Evolutionary conservation across 2,888 invertebrate species (phyloP).

Genomic region (Tolmerus cingulatus): DNA sequence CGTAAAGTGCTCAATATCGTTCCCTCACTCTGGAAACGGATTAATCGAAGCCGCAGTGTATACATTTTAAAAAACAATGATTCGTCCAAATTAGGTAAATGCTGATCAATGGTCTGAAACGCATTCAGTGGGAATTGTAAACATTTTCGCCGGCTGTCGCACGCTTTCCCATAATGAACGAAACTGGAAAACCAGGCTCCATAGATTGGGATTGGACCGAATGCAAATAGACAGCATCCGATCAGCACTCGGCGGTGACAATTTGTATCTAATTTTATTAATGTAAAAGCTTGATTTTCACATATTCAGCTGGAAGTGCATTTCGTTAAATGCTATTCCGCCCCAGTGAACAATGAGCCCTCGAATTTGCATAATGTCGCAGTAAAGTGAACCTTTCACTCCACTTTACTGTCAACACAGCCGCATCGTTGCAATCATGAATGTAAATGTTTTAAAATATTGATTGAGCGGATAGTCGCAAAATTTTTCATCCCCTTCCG

Average conservation of each 20-base stretch:
- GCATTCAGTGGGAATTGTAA: background rate
- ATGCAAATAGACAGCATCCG: background rate
- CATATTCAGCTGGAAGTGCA: background rate
- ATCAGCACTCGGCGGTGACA: background rate
- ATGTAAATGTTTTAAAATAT: background rate
- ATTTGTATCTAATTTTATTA: background rate
- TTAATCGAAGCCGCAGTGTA: background rate
- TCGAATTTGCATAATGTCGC: background rate
- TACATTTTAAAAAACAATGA: background rate
- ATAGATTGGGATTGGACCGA: background rate
- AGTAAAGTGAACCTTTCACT: background rate
- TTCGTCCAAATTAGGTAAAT: background rate
- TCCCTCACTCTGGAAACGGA: background rate
- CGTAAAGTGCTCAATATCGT: background rate
- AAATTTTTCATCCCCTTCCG: background rate
- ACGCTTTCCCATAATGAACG: background rate
- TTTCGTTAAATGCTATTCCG: background rate
- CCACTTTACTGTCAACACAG: background rate
- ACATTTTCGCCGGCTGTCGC: background rate
- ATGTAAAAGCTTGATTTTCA: background rate
- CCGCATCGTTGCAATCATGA: background rate
- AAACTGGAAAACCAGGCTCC: background rate
- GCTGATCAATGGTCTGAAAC: background rate
- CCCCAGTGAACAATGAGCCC: background rate
- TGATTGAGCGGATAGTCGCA: background rate